Base-by-base conservation (phyloP, 2,113 vertebrate genomes). In the Phainopepla nitens region DNA sequence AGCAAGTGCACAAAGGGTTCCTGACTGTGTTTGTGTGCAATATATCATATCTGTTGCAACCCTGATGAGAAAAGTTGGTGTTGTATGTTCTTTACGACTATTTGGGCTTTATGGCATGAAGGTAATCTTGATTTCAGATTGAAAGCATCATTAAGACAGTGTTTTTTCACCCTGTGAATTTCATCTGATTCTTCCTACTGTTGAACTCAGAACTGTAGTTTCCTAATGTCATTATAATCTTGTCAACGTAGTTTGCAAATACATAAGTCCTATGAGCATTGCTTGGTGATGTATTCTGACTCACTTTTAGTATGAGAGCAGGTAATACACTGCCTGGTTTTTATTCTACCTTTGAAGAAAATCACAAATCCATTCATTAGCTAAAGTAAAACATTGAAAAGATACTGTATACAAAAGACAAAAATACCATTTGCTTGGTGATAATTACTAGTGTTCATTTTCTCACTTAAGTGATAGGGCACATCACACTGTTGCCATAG, bases 401-500 rank as follows among this genome's bases (percentile, higher is more conserved):
- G 77, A 44, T 94, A 92, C 72, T 2, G 0, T 47, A 58, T 85
- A 96, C 41, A 93, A 93, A 69, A 97, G 84, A 71, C 29, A 71
- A 95, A 97, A 96, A 97, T 96, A 92, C 91, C 89, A 94, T 97
- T 97, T 97, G 57, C 77, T 96, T 96, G 94, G 93, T 97, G 96
- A 95, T 98, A 97, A 98, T 98, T 98, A 94, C 89, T 92, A 84
- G 95, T 87, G 96, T 96, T 98, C 94, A 90, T 97, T 97, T 98
- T 94, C 94, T 93, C 95, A 68, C 81, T 96, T 87, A 92, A 97
- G 95, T 92, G 95, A 96, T 81, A 95, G 82, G 90, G 35, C 81
- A 97, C 88, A 96, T 97, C 95, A 94, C 70, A 82, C 60, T 83
- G 98, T 98, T 98, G 97, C 97, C 96, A 97, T 98, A 97, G 98